A percentile compares a stretch with the other conserved stretches of the same genome.
Conservation (phyloP, 2,113 vertebrate genomes). For the Anarhynchus alexandrinus region DNA sequence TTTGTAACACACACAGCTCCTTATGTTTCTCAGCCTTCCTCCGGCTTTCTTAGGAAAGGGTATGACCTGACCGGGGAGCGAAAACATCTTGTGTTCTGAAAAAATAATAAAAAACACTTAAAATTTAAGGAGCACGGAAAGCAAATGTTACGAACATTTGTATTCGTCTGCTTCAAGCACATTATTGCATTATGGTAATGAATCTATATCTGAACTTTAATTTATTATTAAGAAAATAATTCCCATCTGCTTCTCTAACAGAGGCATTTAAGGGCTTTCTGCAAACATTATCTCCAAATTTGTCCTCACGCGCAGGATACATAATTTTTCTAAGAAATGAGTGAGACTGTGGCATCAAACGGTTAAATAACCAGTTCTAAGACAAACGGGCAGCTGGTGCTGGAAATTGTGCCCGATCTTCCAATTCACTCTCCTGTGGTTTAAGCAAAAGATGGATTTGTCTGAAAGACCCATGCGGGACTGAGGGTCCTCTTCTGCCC, state of each 20-base stretch:
- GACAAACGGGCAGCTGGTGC: background rate
- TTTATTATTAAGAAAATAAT: background rate
- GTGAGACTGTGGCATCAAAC: background rate
- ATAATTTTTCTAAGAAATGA: background rate
- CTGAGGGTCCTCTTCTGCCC: background rate
- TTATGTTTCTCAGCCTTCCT: background rate
- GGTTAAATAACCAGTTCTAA: background rate
- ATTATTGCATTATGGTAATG: background rate
- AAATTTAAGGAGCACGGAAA: background rate
- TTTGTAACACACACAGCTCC: background rate
- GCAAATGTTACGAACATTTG: background rate
- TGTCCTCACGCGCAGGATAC: background rate
- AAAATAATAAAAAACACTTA: background rate
- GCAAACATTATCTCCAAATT: background rate
- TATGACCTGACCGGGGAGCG: background rate
- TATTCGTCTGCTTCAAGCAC: background rate
- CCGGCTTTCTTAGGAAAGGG: background rate
- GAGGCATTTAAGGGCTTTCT: background rate
- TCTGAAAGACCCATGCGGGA: background rate
- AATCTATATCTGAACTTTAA: background rate
- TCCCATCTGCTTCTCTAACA: background rate
- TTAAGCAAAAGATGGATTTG: background rate
- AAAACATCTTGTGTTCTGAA: background rate
- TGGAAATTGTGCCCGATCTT: accelerated
- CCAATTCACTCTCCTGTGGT: background rate